Percentiles rank a stretch among this genome's conserved stretches.
These are phyloP conservation scores for Azorinus chamasolen DNA, from an alignment of 2,888 invertebrate species.

Conservation along the genomic window DNA sequence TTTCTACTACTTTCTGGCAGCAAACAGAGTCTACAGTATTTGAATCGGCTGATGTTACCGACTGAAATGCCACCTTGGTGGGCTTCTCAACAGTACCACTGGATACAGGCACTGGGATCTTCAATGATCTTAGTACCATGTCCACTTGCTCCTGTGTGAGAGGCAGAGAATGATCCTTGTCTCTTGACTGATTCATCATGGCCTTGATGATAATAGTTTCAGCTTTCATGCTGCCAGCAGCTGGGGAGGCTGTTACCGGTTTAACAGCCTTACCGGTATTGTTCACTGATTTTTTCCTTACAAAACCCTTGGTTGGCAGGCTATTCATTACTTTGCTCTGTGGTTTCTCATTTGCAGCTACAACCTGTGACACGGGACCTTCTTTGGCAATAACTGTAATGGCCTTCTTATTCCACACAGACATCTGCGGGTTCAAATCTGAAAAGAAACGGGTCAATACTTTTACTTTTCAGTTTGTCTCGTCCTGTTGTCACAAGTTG, in stretches of 20 bases:
- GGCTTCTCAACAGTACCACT: constrained; percentile 58
- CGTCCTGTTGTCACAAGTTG: too few species aligned
- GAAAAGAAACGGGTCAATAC: too few species aligned
- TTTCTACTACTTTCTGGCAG: constrained; percentile 23
- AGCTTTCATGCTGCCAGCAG: constrained; percentile 15
- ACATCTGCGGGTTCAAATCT: too few species aligned
- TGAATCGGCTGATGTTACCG: constrained; percentile 37
- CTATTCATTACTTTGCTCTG: constrained; percentile 3
- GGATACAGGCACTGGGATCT: constrained; percentile 72
- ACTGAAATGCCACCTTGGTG: constrained; percentile 50
- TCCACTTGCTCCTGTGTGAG: constrained; percentile 79
- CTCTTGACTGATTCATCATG: constrained; percentile 39
- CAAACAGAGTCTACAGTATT: constrained; percentile 16
- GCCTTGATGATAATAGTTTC: constrained; percentile 67
- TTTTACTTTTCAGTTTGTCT: too few species aligned
- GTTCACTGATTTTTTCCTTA: constrained; percentile 23
- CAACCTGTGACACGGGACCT: too few species aligned
- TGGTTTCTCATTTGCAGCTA: too few species aligned
- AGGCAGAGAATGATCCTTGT: constrained; percentile 68
- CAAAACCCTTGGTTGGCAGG: constrained; percentile 62
- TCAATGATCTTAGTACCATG: constrained; percentile 76
- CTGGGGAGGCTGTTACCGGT: neutral
- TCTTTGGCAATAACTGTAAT: too few species aligned
- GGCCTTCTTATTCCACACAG: too few species aligned
- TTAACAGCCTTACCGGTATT: constrained; percentile 19